phyloP scores from a whole-genome alignment of 2,888 invertebrate genomes.

The Mechanitis mazaeus region DNA sequence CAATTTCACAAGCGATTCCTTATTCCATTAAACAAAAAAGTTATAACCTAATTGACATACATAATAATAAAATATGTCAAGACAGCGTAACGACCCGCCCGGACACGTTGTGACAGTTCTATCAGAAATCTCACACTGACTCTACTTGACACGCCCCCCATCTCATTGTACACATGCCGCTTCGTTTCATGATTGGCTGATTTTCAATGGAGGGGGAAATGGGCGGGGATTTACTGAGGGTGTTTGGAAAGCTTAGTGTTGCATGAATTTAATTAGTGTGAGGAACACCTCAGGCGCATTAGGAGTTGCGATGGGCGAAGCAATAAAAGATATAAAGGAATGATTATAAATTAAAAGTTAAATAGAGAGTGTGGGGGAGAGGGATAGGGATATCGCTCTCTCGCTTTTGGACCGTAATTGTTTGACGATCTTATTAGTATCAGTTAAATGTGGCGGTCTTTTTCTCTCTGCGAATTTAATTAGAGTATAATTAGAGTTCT shows the following conservation, averaged over 20 bases:
- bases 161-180: conserved; percentile 37
- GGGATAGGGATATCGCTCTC: conserved; percentile 42
- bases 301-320: conserved; percentile 76
- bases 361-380: conserved; percentile 65
- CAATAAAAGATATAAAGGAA: conserved; percentile 78
- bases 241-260: conserved; percentile 68
- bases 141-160: conserved; percentile 45
- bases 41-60: conserved; percentile 77
- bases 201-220: conserved; percentile 36
- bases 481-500: conserved; percentile 71
- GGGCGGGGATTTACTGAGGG: conserved; percentile 44
- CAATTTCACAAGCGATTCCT: conserved; percentile 75
- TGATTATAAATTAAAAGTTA: conserved; percentile 78
- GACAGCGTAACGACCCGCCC: conserved; percentile 70
- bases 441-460: conserved; percentile 75
- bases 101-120: conserved; percentile 74
- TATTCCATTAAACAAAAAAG: conserved; percentile 77
- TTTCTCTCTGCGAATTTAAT: conserved; percentile 74
- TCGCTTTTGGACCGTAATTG: conserved; percentile 68
- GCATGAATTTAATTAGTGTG: conserved; percentile 77
- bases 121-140: conserved; percentile 70
- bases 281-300: conserved; percentile 76
- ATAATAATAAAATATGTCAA: conserved; percentile 77
- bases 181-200: conserved; percentile 44
- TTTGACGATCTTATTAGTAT: conserved; percentile 78